Conservation (phyloP, 2,888 invertebrate species). For the Parnassius mnemosyne region DNA sequence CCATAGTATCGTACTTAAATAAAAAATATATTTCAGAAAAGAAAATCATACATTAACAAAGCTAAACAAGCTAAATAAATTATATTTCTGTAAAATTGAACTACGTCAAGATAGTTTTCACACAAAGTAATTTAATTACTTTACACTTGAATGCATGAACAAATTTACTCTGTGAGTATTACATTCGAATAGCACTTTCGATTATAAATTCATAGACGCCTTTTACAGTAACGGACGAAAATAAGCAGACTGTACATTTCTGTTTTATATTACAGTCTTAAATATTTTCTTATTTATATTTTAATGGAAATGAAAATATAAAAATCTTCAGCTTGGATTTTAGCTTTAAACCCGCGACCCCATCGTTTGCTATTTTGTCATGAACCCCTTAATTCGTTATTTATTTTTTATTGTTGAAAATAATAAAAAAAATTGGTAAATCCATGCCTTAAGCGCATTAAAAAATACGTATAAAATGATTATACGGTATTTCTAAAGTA, state of each 20-base stretch:
- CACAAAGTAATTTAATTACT: conserved; percentile 23
- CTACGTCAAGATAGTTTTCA: conserved; percentile 12
- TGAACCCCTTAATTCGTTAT: background rate
- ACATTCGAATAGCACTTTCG: conserved; percentile 19
- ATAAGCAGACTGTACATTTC: background rate
- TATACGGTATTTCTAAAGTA: too few species aligned
- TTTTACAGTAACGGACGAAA: conserved; percentile 2
- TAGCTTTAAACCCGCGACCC: too few species aligned
- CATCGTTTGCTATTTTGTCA: background rate
- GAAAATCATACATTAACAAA: background rate
- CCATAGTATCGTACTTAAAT: too few species aligned
- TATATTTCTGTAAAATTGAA: conserved; percentile 8
- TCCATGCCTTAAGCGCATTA: too few species aligned
- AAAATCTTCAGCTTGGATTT: too few species aligned
- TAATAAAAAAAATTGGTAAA: too few species aligned
- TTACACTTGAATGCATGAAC: conserved; percentile 19
- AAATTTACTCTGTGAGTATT: conserved; percentile 18
- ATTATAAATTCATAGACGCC: conserved; percentile 25
- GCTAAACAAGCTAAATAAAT: background rate
- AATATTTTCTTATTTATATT: too few species aligned
- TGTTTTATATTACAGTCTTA: too few species aligned
- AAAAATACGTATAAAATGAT: too few species aligned
- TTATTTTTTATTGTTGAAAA: too few species aligned
- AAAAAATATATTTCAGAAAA: background rate
- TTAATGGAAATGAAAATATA: too few species aligned